Evolutionary conservation across 2,113 vertebrate species (phyloP).

Genomic region (Craseonycteris thonglongyai): DNA sequence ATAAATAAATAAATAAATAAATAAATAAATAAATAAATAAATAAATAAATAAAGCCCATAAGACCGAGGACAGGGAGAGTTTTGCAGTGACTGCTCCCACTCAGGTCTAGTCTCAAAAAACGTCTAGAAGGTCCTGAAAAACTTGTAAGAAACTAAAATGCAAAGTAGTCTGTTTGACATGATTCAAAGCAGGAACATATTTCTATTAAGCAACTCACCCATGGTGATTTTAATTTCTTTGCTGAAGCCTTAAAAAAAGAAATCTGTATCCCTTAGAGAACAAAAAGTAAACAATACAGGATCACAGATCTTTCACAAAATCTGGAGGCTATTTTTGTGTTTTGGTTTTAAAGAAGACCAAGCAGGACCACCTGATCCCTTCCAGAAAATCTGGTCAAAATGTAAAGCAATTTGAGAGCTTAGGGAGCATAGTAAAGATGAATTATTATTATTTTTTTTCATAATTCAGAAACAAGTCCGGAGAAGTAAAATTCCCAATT

Average conservation of each 20-base stretch:
- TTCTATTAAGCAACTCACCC: background rate
- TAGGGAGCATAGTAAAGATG: background rate
- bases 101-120: background rate
- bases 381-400: background rate
- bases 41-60: too few relatives aligned
- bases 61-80: background rate
- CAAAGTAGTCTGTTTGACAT: background rate
- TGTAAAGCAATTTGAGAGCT: background rate
- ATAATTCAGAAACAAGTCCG: background rate
- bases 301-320: background rate
- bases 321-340: background rate
- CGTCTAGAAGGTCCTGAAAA: background rate
- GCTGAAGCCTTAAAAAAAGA: background rate
- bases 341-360: background rate
- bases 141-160: background rate
- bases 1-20: too few relatives aligned
- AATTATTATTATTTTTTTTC: background rate
- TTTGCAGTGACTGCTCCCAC: background rate
- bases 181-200: background rate
- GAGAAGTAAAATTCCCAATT: background rate
- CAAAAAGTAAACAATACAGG: conserved; percentile 2
- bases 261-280: background rate
- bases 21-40: too few relatives aligned
- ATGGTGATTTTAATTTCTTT: conserved; percentile 7
- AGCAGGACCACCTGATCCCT: background rate